Percentiles rank a stretch among this genome's conserved stretches.
Evolutionary conservation across 1,140 invertebrate species (phyloP).

Genomic region (Daktulosphaira vitifoliae): DNA sequence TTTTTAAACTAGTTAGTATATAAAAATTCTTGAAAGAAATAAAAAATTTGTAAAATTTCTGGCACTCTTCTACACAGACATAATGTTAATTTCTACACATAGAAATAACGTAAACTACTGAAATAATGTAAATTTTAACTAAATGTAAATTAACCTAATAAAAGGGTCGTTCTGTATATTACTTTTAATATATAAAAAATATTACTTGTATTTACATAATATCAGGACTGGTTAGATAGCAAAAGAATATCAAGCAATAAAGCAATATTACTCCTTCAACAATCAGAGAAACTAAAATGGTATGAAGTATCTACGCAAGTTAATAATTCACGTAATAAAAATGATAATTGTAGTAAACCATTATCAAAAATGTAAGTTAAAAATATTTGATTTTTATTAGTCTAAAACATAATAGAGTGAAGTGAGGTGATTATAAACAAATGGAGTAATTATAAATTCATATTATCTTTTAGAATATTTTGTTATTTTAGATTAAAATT

Average conservation of each 20-base stretch:
- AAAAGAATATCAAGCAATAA: slow-evolving; percentile 49
- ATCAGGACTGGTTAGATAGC: slow-evolving; percentile 60
- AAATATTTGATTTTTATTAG: not conserved
- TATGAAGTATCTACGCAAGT: slow-evolving; percentile 62
- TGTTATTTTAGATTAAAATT: not conserved
- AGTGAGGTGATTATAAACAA: not conserved
- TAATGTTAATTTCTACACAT: too few relatives aligned
- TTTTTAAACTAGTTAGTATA: too few relatives aligned
- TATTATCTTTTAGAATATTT: not conserved
- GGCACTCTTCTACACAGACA: too few relatives aligned
- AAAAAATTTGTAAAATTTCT: too few relatives aligned
- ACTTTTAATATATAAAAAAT: too few relatives aligned
- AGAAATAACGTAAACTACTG: too few relatives aligned
- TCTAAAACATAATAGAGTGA: not conserved
- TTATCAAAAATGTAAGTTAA: slow-evolving; percentile 35
- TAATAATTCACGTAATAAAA: slow-evolving; percentile 64
- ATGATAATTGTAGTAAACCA: slow-evolving; percentile 56
- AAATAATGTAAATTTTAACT: too few relatives aligned
- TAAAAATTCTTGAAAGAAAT: too few relatives aligned
- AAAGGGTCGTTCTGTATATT: too few relatives aligned
- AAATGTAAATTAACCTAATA: too few relatives aligned
- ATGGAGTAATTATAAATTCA: too few relatives aligned
- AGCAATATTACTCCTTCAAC: slow-evolving; percentile 49
- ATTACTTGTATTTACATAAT: slow-evolving; percentile 36
- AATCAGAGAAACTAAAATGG: slow-evolving; percentile 49